Conservation (phyloP, 2,888 invertebrate genomes). For the Philaethria dido region DNA sequence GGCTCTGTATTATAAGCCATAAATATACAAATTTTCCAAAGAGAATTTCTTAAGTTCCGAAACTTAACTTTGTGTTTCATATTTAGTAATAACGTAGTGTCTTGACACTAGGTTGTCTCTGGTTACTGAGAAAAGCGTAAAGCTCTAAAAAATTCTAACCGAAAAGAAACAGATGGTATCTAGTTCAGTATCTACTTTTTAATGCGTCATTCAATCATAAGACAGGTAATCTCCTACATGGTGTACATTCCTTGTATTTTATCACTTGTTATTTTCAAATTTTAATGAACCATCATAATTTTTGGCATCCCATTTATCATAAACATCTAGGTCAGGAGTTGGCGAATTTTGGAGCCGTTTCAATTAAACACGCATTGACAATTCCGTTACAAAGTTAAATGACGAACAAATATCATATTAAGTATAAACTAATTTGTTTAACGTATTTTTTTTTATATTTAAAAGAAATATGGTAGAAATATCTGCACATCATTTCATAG, state of each 20-base stretch:
- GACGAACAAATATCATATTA: conserved; percentile 8
- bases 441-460: background rate
- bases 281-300: conserved; percentile 38
- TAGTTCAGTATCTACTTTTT: background rate
- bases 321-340: conserved; percentile 38
- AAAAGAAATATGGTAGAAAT: no score
- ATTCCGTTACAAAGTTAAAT: conserved; percentile 25
- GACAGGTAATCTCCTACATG: background rate
- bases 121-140: no score
- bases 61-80: no score
- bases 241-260: conserved; percentile 21
- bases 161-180: no score
- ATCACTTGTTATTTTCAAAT: conserved; percentile 34
- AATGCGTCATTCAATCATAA: background rate
- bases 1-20: no score
- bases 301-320: conserved; percentile 42
- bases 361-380: conserved; percentile 35
- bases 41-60: no score
- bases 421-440: background rate
- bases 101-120: no score
- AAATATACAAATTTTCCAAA: no score
- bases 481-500: no score
- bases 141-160: no score
- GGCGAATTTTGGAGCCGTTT: conserved; percentile 40
- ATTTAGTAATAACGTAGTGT: no score